phyloP scores from a whole-genome alignment of 35 echinoderm and acorn worm species.

The Strongylocentrotus purpuratus region DNA sequence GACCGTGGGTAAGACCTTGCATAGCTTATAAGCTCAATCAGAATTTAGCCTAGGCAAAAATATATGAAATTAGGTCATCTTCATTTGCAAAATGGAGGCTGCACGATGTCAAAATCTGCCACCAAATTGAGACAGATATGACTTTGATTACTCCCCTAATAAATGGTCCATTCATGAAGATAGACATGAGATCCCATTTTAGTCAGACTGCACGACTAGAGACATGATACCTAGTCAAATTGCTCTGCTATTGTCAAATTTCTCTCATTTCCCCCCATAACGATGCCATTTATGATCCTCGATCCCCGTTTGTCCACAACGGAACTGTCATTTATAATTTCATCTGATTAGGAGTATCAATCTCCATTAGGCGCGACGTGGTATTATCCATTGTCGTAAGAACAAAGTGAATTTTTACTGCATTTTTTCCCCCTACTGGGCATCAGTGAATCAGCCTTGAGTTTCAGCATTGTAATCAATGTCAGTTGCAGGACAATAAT shows the following conservation, averaged over 20 bases:
- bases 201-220: not conserved
- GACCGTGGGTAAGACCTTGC: not conserved
- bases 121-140: constrained; percentile 16
- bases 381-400: constrained; percentile 3
- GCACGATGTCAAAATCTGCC: not conserved
- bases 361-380: constrained; percentile 19
- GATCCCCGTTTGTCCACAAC: not conserved
- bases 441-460: not conserved
- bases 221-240: not conserved
- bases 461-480: not conserved
- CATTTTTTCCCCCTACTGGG: not conserved
- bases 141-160: not conserved
- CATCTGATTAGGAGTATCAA: not conserved
- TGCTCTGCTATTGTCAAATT: not conserved
- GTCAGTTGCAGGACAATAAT: not conserved
- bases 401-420: not conserved
- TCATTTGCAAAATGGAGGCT: not conserved
- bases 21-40: not conserved
- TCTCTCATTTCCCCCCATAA: not conserved
- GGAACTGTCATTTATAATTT: constrained; percentile 5
- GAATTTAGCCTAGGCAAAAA: not conserved
- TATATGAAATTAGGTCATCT: not conserved
- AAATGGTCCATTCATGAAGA: constrained; percentile 9
- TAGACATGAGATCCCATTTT: not conserved
- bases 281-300: not conserved